Evolutionary conservation across 2,797 vertebrate species (phyloP), one percentile per base, ranked within the genome.

Genomic region (Smutsia gigantea): DNA sequence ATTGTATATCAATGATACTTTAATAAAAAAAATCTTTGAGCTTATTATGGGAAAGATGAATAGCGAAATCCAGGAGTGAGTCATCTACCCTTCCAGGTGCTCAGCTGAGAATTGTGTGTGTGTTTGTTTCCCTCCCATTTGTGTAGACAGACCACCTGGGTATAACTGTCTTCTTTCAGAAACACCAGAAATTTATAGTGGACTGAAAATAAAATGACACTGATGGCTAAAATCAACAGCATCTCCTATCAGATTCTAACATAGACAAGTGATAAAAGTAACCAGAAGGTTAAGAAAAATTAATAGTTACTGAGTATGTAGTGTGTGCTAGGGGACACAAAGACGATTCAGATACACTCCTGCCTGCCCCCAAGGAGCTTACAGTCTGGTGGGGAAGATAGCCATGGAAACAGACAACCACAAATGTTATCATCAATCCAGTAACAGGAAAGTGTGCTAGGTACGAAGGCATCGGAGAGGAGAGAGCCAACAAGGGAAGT

Each of bases 141-240:
- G 37, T 93, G 39, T 53, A 89, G 72, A 81, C 51, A 85, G 37
- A n/a, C 49, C 61, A 94, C 42, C 17, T 51, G n/a, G 88, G 83
- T 93, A 75, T 46, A 87, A 66, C n/a, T 72, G 59, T 81, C 61
- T 61, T 96, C 61, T 81, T 90, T 87, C 66, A 77, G 69, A 95
- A 93, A 85, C 51, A 69, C 5, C 21, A 81, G 84, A 87, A 93
- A 66, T 55, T 42, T 7, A 63, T 15, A 90, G 69, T 31, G 8
- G 8, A 39, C 68, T 93, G 71, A 96, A 95, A 96, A 93, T 81
- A 78, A 93, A 82, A 74, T 69, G 10, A 75, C 6, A 89, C 53
- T 25, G 8, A 63, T 85, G 61, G 27, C 88, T 81, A 87, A 94
- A 93, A 85, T 90, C 81, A 90, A 55, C 6, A 68, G 25, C 27